phyloP scores from a whole-genome alignment of 2,888 invertebrate genomes.

The Hypomecis atomaria region DNA sequence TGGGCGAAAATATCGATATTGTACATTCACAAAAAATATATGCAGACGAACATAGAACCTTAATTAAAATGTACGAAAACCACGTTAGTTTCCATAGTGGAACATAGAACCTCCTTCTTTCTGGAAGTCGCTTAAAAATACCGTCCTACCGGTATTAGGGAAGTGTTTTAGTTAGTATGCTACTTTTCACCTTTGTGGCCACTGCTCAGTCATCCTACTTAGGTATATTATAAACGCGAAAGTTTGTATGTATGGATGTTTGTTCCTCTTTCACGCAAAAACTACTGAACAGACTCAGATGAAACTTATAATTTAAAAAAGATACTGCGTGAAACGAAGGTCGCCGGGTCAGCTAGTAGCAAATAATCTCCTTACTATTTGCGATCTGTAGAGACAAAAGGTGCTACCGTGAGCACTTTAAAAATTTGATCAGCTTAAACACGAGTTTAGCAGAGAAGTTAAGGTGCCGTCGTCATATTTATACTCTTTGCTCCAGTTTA shows the following conservation, averaged over 20 bases:
- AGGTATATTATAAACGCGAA: too few species aligned
- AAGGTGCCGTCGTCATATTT: conserved; percentile 29
- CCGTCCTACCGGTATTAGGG: neutral
- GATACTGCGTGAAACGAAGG: neutral
- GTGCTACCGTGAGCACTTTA: conserved; percentile 34
- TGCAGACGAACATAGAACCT: too few species aligned
- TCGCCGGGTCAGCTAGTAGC: neutral
- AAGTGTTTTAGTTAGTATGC: neutral
- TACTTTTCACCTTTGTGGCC: neutral
- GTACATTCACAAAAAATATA: too few species aligned
- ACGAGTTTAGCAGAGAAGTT: conserved; percentile 35
- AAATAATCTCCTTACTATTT: conserved; percentile 21
- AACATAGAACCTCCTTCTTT: too few species aligned
- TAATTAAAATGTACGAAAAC: too few species aligned
- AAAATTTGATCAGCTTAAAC: conserved; percentile 50
- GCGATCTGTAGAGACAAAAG: conserved; percentile 1
- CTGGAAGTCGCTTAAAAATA: too few species aligned
- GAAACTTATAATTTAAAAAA: too few species aligned
- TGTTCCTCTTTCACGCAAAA: too few species aligned
- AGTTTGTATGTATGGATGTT: too few species aligned
- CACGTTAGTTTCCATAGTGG: too few species aligned
- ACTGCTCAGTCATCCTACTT: neutral
- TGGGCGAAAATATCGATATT: neutral
- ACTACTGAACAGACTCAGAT: too few species aligned
- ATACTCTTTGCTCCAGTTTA: conserved; percentile 23